phyloP scores from a whole-genome alignment of 1,140 invertebrate genomes.

The Macrobrachium nipponense region DNA sequence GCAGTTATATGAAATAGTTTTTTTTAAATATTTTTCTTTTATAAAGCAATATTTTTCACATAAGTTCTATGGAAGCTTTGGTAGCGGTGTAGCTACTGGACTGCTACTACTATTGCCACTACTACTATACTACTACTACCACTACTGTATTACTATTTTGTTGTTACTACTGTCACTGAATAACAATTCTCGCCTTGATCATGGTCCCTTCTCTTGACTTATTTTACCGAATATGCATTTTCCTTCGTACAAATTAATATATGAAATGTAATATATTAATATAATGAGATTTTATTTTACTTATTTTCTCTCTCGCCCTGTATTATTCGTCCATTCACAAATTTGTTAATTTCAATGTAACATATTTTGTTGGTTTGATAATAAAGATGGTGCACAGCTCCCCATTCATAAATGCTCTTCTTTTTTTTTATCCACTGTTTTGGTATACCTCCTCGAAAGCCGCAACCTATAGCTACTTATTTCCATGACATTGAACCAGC shows the following conservation, averaged over 20 bases:
- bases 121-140: too few species aligned
- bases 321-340: not conserved
- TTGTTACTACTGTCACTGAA: not conserved
- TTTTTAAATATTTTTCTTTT: too few species aligned
- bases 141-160: not conserved
- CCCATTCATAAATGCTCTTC: not conserved
- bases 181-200: not conserved
- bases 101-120: too few species aligned
- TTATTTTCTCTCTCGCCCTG: not conserved
- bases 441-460: not conserved
- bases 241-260: slow-evolving; percentile 59
- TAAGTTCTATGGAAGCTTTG: too few species aligned
- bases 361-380: slow-evolving; percentile 52
- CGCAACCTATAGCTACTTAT: too few species aligned
- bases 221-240: slow-evolving; percentile 48
- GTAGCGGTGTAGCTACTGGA: too few species aligned
- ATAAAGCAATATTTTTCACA: too few species aligned
- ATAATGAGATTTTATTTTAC: slow-evolving; percentile 40
- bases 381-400: slow-evolving; percentile 49
- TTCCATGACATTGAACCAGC: too few species aligned
- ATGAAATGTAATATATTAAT: slow-evolving; percentile 60
- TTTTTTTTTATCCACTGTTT: not conserved
- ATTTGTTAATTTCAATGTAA: slow-evolving; percentile 26
- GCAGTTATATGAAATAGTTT: too few species aligned
- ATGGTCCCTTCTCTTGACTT: not conserved